These are phyloP conservation scores for Papilio polyxenes DNA, from an alignment of 1,140 invertebrate genomes.

Conservation along the genomic window DNA sequence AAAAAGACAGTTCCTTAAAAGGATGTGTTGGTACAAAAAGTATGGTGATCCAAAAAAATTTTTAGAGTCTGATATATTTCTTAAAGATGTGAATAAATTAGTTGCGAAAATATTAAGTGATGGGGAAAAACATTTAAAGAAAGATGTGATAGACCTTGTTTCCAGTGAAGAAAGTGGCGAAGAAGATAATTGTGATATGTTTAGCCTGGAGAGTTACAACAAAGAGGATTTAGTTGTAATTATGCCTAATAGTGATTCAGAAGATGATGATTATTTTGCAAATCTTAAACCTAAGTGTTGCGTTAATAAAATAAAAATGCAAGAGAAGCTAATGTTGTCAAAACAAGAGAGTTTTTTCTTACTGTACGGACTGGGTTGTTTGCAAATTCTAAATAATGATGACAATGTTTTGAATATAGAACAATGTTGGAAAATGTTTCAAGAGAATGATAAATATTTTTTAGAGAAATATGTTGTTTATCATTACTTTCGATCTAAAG, in stretches of 20 bases:
- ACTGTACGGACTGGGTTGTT: constrained; percentile 86
- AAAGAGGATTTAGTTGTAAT: constrained; percentile 80
- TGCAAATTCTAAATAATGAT: constrained; percentile 83
- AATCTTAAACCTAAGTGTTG: constrained; percentile 82
- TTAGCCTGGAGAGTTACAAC: constrained; percentile 45
- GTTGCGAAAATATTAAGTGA: constrained; percentile 61
- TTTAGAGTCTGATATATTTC: constrained; percentile 60
- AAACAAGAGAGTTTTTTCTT: constrained; percentile 92
- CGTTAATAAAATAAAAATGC: constrained; percentile 81
- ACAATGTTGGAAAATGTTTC: constrained; percentile 85
- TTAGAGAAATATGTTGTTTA: constrained; percentile 90
- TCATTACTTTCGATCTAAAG: constrained; percentile 92
- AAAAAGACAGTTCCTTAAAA: constrained; percentile 81
- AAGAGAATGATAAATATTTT: constrained; percentile 83
- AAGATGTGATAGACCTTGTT: constrained; percentile 69
- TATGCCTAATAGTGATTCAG: constrained; percentile 84
- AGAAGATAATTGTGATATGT: constrained; percentile 37
- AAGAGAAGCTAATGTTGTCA: constrained; percentile 85
- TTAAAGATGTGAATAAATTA: constrained; percentile 64
- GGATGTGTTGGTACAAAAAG: constrained; percentile 81
- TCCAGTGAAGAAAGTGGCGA: constrained; percentile 63
- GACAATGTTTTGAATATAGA: constrained; percentile 81
- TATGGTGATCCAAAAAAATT: constrained; percentile 62
- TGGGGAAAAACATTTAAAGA: constrained; percentile 51
- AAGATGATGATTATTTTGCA: constrained; percentile 84